Percentiles rank a stretch among this genome's conserved stretches.
Evolutionary conservation across 2,113 vertebrate species (phyloP).

Genomic region (Mellivora capensis): DNA sequence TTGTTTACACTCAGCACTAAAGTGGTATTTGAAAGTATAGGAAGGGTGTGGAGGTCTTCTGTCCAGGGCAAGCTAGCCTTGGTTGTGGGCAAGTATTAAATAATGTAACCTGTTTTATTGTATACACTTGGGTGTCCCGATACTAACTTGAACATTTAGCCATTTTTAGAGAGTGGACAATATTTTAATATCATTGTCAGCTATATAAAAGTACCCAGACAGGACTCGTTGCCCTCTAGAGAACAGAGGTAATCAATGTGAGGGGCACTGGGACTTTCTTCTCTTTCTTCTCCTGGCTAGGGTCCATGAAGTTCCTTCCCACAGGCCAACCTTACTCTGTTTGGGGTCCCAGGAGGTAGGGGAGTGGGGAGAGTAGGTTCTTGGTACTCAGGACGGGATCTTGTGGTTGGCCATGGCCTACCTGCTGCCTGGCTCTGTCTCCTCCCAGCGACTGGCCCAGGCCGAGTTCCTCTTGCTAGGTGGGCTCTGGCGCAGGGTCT

Average conservation of each 20-base stretch:
- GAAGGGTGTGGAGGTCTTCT: neutral
- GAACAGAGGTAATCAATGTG: neutral
- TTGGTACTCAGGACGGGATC: conserved; percentile 38
- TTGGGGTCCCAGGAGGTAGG: neutral
- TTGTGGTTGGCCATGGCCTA: conserved; percentile 52
- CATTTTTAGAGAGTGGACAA: neutral
- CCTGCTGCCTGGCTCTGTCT: neutral
- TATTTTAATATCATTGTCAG: neutral
- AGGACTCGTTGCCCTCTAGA: conserved; percentile 34
- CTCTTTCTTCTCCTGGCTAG: neutral
- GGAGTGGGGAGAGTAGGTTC: neutral
- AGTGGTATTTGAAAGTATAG: neutral
- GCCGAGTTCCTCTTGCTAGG: neutral
- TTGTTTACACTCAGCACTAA: neutral
- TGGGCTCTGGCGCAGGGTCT: conserved; percentile 82
- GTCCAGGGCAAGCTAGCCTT: neutral
- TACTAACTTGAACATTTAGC: neutral
- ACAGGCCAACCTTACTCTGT: neutral
- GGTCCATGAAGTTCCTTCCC: neutral
- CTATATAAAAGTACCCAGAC: neutral
- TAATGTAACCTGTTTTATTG: neutral
- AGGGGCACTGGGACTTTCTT: neutral
- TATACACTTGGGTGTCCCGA: neutral
- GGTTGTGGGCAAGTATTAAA: neutral
- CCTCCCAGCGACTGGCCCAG: neutral